Evolutionary conservation across 2,888 invertebrate species (phyloP).

Genomic region (Selenia dentaria): DNA sequence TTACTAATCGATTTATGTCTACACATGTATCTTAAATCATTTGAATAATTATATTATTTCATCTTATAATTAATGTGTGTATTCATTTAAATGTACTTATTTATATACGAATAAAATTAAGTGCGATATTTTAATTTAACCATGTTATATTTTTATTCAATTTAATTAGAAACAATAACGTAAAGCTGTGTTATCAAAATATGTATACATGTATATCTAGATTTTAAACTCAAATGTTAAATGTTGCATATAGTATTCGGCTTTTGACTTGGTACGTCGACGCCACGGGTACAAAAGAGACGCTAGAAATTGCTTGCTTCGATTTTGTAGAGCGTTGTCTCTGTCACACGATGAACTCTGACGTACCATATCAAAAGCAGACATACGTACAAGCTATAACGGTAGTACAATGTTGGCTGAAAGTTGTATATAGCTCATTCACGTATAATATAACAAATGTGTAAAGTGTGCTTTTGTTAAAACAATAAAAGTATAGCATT

Average conservation of each 20-base stretch:
- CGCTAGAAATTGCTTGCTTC: too few relatives aligned
- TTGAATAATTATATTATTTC: too few relatives aligned
- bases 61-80: too few relatives aligned
- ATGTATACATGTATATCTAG: constrained; percentile 7
- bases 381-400: constrained; percentile 58
- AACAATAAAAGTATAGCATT: constrained; percentile 34
- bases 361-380: too few relatives aligned
- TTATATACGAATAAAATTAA: neutral
- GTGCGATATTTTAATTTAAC: neutral
- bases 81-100: neutral
- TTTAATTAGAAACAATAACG: neutral
- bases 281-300: too few relatives aligned
- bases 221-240: too few relatives aligned
- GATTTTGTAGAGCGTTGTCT: too few relatives aligned
- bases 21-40: too few relatives aligned
- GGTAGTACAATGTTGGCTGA: constrained; percentile 53
- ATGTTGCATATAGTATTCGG: too few relatives aligned
- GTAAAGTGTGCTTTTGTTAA: constrained; percentile 50
- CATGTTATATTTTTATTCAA: neutral
- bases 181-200: neutral
- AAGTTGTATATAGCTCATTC: constrained; percentile 58
- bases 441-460: constrained; percentile 45
- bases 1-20: too few relatives aligned
- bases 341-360: too few relatives aligned
- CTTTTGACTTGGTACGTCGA: too few relatives aligned